These are phyloP conservation scores for Osmerus eperlanus DNA, from an alignment of 2,113 vertebrate species.

Conservation along the genomic window DNA sequence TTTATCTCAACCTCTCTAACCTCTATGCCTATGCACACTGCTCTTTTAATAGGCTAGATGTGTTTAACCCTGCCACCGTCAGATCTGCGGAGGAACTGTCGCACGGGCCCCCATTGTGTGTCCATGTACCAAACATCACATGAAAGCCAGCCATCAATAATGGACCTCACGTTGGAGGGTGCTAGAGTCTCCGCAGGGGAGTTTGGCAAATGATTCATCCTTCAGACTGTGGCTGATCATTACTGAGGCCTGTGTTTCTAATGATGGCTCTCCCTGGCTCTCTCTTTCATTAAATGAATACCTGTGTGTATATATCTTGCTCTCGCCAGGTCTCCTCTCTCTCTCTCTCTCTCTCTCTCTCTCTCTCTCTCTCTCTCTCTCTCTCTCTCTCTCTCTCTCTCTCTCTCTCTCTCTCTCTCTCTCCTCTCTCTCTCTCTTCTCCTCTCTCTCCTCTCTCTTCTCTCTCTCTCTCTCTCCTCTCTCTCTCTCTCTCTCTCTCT, in stretches of 20 bases:
- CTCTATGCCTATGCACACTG: background rate
- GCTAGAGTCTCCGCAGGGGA: background rate
- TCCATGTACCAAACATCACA: constrained; percentile 4
- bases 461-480: background rate
- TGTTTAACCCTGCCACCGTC: background rate
- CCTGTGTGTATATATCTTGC: background rate
- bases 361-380: background rate
- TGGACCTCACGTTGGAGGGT: background rate
- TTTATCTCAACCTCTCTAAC: background rate
- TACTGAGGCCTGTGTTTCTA: constrained; percentile 1
- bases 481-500: background rate
- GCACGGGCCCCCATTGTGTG: background rate
- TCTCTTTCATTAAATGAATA: constrained; percentile 5
- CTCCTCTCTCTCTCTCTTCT: background rate
- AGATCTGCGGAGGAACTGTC: background rate
- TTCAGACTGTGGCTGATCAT: constrained; percentile 2
- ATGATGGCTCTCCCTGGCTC: constrained; percentile 6
- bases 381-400: background rate
- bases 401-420: background rate
- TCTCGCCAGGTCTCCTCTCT: background rate
- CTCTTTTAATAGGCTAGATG: background rate
- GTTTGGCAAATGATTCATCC: constrained; percentile 5
- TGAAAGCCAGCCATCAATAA: constrained; percentile 3
- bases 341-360: background rate
- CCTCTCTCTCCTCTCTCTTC: too few relatives aligned